Conservation (phyloP, 2,888 invertebrate genomes). For the Lasioglossum calceatum region DNA sequence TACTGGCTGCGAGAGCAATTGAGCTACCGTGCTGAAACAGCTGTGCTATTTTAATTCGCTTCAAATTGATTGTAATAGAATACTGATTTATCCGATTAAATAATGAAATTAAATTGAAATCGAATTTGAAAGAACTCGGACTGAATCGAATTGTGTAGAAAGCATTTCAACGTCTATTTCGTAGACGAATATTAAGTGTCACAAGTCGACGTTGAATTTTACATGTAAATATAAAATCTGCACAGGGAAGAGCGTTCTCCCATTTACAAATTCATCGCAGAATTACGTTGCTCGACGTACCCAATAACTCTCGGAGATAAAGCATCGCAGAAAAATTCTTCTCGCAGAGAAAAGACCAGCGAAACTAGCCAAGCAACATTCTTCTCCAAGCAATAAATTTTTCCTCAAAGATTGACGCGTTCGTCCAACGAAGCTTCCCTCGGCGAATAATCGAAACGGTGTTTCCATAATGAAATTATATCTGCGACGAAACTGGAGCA, state of each 20-base stretch:
- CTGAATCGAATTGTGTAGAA: no score
- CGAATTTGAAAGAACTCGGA: no score
- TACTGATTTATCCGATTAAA: no score
- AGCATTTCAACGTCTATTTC: no score
- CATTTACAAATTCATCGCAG: background rate
- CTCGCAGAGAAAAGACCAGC: background rate
- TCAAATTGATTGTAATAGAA: no score
- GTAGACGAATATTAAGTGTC: no score
- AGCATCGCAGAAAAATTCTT: background rate
- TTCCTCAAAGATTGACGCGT: background rate
- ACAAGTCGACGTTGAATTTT: no score
- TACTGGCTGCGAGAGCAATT: no score
- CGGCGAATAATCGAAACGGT: background rate
- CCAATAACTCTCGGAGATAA: background rate
- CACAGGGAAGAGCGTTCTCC: background rate
- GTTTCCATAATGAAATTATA: background rate
- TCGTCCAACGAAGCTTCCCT: background rate
- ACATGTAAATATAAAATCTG: no score
- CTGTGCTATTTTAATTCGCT: no score
- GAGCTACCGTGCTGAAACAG: no score
- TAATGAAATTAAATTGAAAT: no score
- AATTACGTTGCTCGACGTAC: background rate
- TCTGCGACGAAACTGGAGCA: background rate
- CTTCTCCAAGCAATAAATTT: background rate
- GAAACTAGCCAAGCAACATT: background rate